Percentiles rank a stretch among this genome's conserved stretches.
Evolutionary conservation across 1,140 invertebrate species (phyloP).

Genomic region (Cydia fagiglandana): DNA sequence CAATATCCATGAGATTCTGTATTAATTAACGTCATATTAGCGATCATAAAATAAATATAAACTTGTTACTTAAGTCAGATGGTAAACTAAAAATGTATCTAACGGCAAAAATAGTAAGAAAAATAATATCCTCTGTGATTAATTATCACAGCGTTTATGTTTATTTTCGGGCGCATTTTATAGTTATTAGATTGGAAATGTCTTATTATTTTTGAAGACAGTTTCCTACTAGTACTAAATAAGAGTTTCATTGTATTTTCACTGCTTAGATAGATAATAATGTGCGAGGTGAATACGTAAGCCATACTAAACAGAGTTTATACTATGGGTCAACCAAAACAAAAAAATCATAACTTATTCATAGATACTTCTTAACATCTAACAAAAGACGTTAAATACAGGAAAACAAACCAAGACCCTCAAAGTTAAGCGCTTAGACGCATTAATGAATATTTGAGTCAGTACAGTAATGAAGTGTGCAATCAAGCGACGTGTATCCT

Average conservation of each 20-base stretch:
- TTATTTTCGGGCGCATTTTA: too few species aligned
- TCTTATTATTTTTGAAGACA: too few species aligned
- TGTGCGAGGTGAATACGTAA: too few species aligned
- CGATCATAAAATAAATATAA: neutral
- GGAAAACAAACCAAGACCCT: conserved; percentile 15
- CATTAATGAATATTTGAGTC: conserved; percentile 30
- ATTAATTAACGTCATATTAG: conserved; percentile 3
- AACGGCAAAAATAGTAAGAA: too few species aligned
- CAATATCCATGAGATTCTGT: neutral
- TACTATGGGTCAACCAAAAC: too few species aligned
- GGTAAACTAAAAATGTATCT: neutral
- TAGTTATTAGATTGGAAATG: too few species aligned
- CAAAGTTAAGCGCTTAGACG: conserved; percentile 17
- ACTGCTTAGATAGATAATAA: too few species aligned
- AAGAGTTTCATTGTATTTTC: too few species aligned
- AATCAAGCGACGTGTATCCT: conserved; percentile 26
- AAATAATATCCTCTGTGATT: too few species aligned
- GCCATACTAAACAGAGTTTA: too few species aligned
- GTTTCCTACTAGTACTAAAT: too few species aligned
- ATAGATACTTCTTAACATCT: neutral
- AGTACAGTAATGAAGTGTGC: conserved; percentile 26
- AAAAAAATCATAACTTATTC: neutral
- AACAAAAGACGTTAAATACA: conserved; percentile 17
- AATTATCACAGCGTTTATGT: too few species aligned
- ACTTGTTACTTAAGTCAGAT: neutral